Percentiles rank a stretch among this genome's conserved stretches.
Evolutionary conservation across 2,113 vertebrate species (phyloP).

Genomic region (Callocephalon fimbriatum): DNA sequence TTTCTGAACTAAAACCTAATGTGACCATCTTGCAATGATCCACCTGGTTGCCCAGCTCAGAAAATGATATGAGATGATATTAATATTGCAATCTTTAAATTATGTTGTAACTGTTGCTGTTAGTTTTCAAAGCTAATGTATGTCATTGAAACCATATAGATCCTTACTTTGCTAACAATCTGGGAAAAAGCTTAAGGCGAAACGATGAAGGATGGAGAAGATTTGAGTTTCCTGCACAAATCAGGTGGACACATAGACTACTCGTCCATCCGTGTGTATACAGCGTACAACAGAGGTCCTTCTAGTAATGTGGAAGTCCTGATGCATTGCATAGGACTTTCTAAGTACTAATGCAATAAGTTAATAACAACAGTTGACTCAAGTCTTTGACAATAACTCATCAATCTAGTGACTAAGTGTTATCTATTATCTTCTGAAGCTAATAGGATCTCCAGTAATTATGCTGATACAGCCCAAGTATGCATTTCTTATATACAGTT

Average conservation of each 20-base stretch:
- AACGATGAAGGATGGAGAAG: not conserved
- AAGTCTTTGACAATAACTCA: not conserved
- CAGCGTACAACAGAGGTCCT: not conserved
- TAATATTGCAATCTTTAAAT: not conserved
- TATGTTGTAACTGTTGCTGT: fast-evolving
- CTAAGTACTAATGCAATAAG: not conserved
- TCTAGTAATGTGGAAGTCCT: not conserved
- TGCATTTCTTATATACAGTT: not conserved
- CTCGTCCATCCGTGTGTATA: not conserved
- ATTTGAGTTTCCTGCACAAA: not conserved
- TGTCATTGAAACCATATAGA: not conserved
- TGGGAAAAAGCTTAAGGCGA: not conserved
- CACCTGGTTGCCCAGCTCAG: not conserved
- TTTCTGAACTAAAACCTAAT: not conserved
- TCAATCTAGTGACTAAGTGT: not conserved
- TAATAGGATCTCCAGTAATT: not conserved
- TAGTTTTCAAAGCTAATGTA: not conserved
- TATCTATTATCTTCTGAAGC: not conserved
- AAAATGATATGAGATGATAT: not conserved
- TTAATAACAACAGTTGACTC: not conserved
- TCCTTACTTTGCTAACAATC: not conserved
- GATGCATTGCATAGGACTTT: not conserved
- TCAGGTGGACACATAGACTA: not conserved
- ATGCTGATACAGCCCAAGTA: not conserved
- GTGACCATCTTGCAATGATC: not conserved